These are phyloP conservation scores for Pseudochirops corinnae DNA, from an alignment of 2,797 vertebrate genomes.

Conservation along the genomic window DNA sequence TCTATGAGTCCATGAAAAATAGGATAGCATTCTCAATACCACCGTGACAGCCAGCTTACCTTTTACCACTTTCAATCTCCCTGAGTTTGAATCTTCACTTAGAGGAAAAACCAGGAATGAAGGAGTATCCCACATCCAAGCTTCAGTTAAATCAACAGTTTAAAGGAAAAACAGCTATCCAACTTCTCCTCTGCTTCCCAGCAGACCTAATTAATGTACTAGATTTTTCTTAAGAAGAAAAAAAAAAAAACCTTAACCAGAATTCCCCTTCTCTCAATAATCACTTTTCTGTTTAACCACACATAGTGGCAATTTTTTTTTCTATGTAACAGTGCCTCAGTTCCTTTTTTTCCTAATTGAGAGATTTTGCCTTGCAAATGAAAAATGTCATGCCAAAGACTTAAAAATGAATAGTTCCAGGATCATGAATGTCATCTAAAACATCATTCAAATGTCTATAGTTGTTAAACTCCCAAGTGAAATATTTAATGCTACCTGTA, in stretches of 20 bases:
- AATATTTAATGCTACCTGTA: background rate
- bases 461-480: background rate
- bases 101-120: background rate
- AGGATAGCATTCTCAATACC: background rate
- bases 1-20: background rate
- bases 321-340: conserved; percentile 15
- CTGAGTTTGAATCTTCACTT: background rate
- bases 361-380: conserved; percentile 75
- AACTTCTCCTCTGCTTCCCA: background rate
- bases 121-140: background rate
- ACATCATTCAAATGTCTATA: background rate
- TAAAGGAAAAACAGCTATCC: background rate
- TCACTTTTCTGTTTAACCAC: conserved; percentile 67
- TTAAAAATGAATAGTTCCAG: background rate
- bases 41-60: background rate
- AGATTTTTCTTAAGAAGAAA: conserved; percentile 65
- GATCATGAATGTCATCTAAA: background rate
- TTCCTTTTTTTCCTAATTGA: conserved; percentile 76
- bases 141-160: background rate
- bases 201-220: background rate
- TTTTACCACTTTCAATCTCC: background rate
- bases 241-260: conserved; percentile 56
- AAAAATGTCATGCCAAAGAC: background rate
- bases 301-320: conserved; percentile 56
- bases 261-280: conserved; percentile 68